Evolutionary conservation across 1,140 invertebrate species (phyloP).

Genomic region (Meloidogyne floridensis): DNA sequence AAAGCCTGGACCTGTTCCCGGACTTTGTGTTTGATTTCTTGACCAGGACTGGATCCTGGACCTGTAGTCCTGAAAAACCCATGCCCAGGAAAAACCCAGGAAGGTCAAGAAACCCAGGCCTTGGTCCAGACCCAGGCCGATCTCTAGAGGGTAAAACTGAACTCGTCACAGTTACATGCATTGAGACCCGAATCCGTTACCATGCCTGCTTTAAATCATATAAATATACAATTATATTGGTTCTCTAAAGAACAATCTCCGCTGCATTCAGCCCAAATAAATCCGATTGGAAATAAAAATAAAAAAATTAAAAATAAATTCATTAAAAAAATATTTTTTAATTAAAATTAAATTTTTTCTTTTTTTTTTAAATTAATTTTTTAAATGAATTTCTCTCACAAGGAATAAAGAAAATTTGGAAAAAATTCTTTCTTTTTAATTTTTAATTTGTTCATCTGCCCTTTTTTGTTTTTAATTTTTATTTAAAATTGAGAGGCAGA

Average conservation of each 20-base stretch:
- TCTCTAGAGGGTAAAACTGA: too few relatives aligned
- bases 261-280: neutral
- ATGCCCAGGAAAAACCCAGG: too few relatives aligned
- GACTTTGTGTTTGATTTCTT: too few relatives aligned
- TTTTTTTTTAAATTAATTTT: neutral
- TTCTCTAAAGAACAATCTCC: neutral
- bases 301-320: neutral
- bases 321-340: neutral
- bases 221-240: neutral
- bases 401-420: neutral
- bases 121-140: too few relatives aligned
- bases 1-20: too few relatives aligned
- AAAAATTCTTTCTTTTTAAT: neutral
- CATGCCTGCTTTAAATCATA: neutral
- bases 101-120: too few relatives aligned
- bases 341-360: neutral
- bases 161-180: too few relatives aligned
- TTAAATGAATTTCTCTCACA: neutral
- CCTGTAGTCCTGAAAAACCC: too few relatives aligned
- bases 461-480: neutral
- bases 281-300: neutral
- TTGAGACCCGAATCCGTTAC: too few relatives aligned
- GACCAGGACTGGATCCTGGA: too few relatives aligned
- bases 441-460: slow-evolving; percentile 2
- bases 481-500: neutral